A percentile compares a stretch with the other conserved stretches of the same genome.
Evolutionary conservation across 2,113 vertebrate species (phyloP).

Genomic region (Psilopsiagon aurifrons): DNA sequence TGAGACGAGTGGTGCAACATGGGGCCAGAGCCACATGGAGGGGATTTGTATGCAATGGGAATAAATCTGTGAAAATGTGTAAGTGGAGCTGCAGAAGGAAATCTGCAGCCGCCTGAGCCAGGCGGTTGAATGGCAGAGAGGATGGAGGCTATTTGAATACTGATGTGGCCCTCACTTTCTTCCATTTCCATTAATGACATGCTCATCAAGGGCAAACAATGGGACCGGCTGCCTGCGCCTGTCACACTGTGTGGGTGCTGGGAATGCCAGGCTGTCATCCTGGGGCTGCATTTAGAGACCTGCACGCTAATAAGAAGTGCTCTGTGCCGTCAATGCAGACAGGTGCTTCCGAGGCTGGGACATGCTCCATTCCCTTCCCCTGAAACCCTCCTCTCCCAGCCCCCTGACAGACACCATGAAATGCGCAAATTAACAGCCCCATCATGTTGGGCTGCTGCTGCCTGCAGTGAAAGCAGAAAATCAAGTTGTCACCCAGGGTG

Average conservation of each 20-base stretch:
- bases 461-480: conserved; percentile 90
- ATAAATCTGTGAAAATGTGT: conserved; percentile 74
- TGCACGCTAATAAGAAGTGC: conserved; percentile 90
- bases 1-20: not conserved
- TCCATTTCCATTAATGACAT: conserved; percentile 91
- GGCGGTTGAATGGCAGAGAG: conserved; percentile 82
- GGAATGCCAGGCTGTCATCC: conserved; percentile 85
- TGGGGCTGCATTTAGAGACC: conserved; percentile 85
- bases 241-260: conserved; percentile 85
- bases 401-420: conserved; percentile 89
- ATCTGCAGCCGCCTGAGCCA: conserved; percentile 76
- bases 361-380: conserved; percentile 83
- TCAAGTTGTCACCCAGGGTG: conserved; percentile 92
- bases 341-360: conserved; percentile 91
- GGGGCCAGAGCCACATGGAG: conserved; percentile 39
- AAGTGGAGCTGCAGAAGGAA: conserved; percentile 71
- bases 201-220: conserved; percentile 96
- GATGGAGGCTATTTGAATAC: conserved; percentile 95
- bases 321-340: conserved; percentile 89
- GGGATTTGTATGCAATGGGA: conserved; percentile 66
- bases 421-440: conserved; percentile 91
- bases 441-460: conserved; percentile 89
- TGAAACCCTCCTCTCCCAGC: conserved; percentile 76
- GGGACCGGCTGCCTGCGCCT: conserved; percentile 87
- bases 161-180: conserved; percentile 91